Base-by-base conservation (phyloP, 2,888 invertebrate species). In the Thera obeliscata region DNA sequence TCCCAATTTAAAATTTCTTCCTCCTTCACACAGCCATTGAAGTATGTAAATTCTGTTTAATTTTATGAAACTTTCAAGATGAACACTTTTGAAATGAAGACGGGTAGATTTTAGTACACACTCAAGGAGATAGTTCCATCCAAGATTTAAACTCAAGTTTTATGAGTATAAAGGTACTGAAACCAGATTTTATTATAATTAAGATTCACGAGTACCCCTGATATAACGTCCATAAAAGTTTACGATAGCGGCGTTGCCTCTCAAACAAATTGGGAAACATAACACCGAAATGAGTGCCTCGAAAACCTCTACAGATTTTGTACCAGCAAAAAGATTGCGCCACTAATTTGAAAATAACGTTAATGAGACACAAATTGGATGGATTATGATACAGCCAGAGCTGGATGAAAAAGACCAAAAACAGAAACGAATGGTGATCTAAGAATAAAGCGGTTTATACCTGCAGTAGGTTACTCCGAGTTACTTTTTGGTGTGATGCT, bases 161-260 rank as follows among this genome's bases (percentile, higher is more conserved):
- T 76, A 76, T 73, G 73, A 71, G 70, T 71, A 71, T 74, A 74
- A 73, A 76, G 73, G 76, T 71, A 74, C 74, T 74, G 76, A 73
- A 76, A 74, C 74, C 71, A 74, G 77, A 76, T 76, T 77, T 76
- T 76, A 76, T 76, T 73, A 76, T 76, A 77, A 77, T 77, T 77
- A 76, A 76, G 76, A 77, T 77, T 76, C 77, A 77, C 73, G 73
- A 77, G 74, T 74, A 71, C 75, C 71, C 70, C 73, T 75, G 76
- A 75, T 75, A 76, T 76, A 75, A 74, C 73, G 75, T 72, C 70
- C 74, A 74, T 77, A 77, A 77, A 77, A 74, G 74, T 76, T 76
- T 76, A 77, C 72, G 76, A 75, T 73, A 74, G 70, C 74, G 70
- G 69, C 72, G 72, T 69, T 70, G 71, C 73, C 72, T 67, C 71